Percentiles rank a stretch among this genome's conserved stretches.
These are phyloP conservation scores for Plectrocnemia conspersa DNA, from an alignment of 1,140 invertebrate genomes.

Conservation along the genomic window DNA sequence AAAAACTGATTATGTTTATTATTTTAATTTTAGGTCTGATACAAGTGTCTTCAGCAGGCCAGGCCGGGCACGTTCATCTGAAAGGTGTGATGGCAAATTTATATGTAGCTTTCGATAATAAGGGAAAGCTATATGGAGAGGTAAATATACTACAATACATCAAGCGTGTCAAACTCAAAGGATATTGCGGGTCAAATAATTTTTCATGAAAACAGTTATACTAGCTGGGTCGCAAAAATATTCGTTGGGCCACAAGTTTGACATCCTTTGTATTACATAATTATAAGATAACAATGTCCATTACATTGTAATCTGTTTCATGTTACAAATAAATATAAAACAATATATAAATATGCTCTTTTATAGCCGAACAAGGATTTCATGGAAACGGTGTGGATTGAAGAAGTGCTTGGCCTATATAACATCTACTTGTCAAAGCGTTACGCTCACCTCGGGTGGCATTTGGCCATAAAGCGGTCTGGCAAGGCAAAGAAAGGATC, in stretches of 20 bases:
- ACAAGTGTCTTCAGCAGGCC: slow-evolving; percentile 51
- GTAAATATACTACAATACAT: slow-evolving; percentile 39
- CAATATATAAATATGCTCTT: slow-evolving; percentile 16
- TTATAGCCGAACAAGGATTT: slow-evolving; percentile 50
- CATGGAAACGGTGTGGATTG: slow-evolving; percentile 57
- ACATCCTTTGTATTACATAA: not conserved
- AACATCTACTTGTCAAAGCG: slow-evolving; percentile 58
- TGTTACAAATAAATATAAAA: not conserved
- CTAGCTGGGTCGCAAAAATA: not conserved
- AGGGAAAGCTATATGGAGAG: slow-evolving; percentile 59
- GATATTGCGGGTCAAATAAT: not conserved
- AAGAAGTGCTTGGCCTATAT: slow-evolving; percentile 54
- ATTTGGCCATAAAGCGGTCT: slow-evolving; percentile 61
- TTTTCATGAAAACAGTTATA: not conserved
- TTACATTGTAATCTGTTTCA: not conserved
- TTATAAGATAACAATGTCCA: not conserved
- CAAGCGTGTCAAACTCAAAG: not conserved
- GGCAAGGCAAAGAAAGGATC: slow-evolving; percentile 57
- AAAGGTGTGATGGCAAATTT: slow-evolving; percentile 54
- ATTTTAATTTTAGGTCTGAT: slow-evolving; percentile 49
- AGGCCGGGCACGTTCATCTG: slow-evolving; percentile 54
- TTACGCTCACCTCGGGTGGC: slow-evolving; percentile 58
- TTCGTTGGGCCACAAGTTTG: not conserved
- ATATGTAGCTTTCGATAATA: slow-evolving; percentile 59
- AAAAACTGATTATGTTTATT: slow-evolving; percentile 14